Evolutionary conservation across 2,888 invertebrate species (phyloP).

Genomic region (Chaitophorus viminalis): DNA sequence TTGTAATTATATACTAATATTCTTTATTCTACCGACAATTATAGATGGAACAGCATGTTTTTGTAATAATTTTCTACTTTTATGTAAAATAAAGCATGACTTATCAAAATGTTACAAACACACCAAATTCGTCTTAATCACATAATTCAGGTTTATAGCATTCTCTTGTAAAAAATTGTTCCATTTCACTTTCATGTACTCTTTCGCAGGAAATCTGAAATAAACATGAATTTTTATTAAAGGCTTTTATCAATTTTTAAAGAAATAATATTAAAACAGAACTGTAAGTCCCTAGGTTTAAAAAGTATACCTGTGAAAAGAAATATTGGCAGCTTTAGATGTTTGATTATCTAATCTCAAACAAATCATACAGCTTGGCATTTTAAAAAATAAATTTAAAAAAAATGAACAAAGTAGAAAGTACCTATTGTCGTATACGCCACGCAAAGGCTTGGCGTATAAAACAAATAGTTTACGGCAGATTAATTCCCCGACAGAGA

Average conservation of each 20-base stretch:
- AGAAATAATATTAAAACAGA: neutral
- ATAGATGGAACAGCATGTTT: slow-evolving; percentile 9
- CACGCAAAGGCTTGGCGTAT: too few relatives aligned
- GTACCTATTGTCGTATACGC: too few relatives aligned
- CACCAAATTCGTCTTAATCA: neutral
- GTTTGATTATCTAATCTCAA: too few relatives aligned
- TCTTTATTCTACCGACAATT: slow-evolving; percentile 22
- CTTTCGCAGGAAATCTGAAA: slow-evolving; percentile 22
- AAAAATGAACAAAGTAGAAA: too few relatives aligned
- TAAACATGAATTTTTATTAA: neutral
- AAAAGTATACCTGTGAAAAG: slow-evolving; percentile 32
- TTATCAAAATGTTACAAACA: slow-evolving; percentile 26
- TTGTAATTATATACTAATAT: neutral
- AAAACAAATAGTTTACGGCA: too few relatives aligned
- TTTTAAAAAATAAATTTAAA: too few relatives aligned
- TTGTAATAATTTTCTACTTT: slow-evolving; percentile 22
- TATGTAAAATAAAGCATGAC: slow-evolving; percentile 12
- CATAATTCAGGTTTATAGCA: neutral
- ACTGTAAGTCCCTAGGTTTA: too few relatives aligned
- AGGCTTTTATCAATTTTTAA: neutral
- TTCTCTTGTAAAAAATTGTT: neutral
- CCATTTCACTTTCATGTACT: neutral
- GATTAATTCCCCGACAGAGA: too few relatives aligned
- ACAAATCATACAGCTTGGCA: too few relatives aligned
- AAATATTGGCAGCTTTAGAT: too few relatives aligned